phyloP scores from a whole-genome alignment of 2,113 vertebrate genomes.

The Strix uralensis region DNA sequence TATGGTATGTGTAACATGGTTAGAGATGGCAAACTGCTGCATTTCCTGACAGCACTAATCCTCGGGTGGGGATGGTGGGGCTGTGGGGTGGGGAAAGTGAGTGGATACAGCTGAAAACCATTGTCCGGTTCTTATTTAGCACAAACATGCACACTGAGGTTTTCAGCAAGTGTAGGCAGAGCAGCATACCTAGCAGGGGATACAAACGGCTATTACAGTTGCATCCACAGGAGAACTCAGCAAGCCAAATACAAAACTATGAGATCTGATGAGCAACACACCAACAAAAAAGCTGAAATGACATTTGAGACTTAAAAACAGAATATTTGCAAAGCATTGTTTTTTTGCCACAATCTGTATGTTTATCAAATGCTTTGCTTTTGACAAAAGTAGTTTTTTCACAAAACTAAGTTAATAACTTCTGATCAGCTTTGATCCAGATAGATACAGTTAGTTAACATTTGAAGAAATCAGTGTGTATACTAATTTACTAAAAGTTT shows the following conservation, averaged over 20 bases:
- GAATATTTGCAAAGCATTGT: neutral
- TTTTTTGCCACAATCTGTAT: neutral
- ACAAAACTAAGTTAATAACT: neutral
- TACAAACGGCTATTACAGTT: neutral
- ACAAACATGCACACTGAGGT: fast-evolving
- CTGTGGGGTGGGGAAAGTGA: neutral
- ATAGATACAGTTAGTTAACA: neutral
- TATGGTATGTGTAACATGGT: fast-evolving
- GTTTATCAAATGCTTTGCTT: neutral
- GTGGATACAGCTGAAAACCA: neutral
- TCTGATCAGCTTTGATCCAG: neutral
- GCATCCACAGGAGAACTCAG: neutral
- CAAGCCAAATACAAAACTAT: neutral
- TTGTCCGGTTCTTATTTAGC: neutral
- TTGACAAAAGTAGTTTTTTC: neutral
- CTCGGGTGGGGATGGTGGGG: neutral
- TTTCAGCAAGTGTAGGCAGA: neutral
- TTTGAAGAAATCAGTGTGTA: neutral
- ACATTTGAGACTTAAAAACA: neutral
- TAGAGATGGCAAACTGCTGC: neutral
- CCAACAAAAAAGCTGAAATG: neutral
- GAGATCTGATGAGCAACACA: neutral
- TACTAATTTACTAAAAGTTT: neutral
- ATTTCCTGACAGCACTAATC: neutral
- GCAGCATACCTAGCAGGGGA: neutral